Percentiles rank a stretch among this genome's conserved stretches.
Conservation (phyloP, 1,140 invertebrate genomes). For the Steinernema feltiae region DNA sequence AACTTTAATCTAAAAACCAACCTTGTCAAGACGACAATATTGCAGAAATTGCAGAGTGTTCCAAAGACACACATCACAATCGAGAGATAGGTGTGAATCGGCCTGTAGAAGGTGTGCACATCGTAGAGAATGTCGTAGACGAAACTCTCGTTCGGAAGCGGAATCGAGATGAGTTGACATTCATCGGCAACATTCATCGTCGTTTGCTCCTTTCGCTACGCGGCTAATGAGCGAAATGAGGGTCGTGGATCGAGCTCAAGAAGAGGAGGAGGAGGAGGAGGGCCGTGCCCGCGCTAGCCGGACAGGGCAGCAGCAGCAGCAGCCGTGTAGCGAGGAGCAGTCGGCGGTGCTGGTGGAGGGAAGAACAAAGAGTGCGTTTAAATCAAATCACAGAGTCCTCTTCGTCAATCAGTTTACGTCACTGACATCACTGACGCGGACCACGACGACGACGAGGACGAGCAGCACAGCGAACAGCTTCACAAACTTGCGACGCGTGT, state of each 20-base stretch:
- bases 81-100: slow-evolving; percentile 51
- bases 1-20: slow-evolving; percentile 32
- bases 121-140: slow-evolving; percentile 34
- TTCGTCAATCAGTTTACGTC: slow-evolving; percentile 5
- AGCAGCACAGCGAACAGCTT: neutral
- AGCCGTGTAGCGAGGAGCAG: too few relatives aligned
- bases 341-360: too few relatives aligned
- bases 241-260: too few relatives aligned
- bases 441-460: too few relatives aligned
- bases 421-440: slow-evolving; percentile 7
- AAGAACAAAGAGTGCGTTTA: slow-evolving; percentile 8
- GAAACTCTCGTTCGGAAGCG: slow-evolving; percentile 32
- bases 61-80: slow-evolving; percentile 51
- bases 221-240: too few relatives aligned
- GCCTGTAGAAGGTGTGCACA: slow-evolving; percentile 45
- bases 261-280: too few relatives aligned
- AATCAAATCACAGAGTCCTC: too few relatives aligned
- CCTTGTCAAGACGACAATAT: slow-evolving; percentile 55
- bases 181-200: neutral
- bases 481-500: neutral
- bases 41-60: slow-evolving; percentile 53
- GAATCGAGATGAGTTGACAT: slow-evolving; percentile 15
- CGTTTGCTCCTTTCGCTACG: neutral
- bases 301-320: too few relatives aligned
- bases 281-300: too few relatives aligned